Conservation (phyloP, 1,140 invertebrate species). For the Plectrocnemia conspersa region DNA sequence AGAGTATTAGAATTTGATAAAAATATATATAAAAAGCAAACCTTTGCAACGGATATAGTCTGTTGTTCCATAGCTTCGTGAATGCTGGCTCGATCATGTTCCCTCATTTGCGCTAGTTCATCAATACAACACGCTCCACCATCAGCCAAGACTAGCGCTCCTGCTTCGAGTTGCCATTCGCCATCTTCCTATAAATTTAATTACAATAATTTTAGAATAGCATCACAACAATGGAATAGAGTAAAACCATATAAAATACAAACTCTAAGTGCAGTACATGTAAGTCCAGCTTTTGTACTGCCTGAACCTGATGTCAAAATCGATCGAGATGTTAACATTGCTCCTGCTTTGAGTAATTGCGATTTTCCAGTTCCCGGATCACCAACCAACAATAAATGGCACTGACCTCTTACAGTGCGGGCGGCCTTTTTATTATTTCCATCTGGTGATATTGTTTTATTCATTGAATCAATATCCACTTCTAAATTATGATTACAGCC, state of each 20-base stretch:
- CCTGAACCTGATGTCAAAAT: conserved; percentile 83
- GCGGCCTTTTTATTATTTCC: conserved; percentile 21
- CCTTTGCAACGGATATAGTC: conserved; percentile 82
- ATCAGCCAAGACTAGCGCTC: conserved; percentile 76
- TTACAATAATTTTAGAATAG: background rate
- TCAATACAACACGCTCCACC: conserved; percentile 91
- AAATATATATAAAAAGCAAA: no score
- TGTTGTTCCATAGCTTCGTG: conserved; percentile 97
- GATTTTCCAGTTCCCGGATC: conserved; percentile 89
- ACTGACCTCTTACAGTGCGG: conserved; percentile 62
- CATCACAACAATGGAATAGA: background rate
- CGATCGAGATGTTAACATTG: conserved; percentile 68
- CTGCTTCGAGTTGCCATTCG: conserved; percentile 85
- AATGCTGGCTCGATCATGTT: conserved; percentile 75
- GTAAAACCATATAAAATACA: conserved; percentile 20
- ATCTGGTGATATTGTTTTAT: conserved; percentile 34
- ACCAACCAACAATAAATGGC: conserved; percentile 83
- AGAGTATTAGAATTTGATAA: no score
- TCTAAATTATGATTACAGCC: conserved; percentile 44
- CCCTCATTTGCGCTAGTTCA: conserved; percentile 79
- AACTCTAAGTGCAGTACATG: conserved; percentile 79
- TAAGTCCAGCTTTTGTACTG: conserved; percentile 83
- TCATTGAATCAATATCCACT: conserved; percentile 35
- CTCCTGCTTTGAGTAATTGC: conserved; percentile 75
- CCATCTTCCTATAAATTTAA: conserved; percentile 60